Evolutionary conservation across 2,113 vertebrate species (phyloP).

Genomic region (Orthonyx spaldingii): DNA sequence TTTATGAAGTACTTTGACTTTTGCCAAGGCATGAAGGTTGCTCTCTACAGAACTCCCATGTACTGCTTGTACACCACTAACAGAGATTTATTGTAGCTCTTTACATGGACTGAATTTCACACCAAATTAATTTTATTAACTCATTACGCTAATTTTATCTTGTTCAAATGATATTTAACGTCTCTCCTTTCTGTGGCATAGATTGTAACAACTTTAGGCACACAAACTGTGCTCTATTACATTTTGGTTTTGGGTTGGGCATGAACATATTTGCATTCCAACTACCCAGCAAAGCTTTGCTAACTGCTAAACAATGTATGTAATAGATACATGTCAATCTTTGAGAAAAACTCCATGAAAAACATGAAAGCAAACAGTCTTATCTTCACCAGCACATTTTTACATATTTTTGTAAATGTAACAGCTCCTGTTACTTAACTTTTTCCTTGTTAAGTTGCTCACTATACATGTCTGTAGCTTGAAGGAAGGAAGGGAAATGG

Average conservation of each 20-base stretch:
- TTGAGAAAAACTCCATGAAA: not conserved
- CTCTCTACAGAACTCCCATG: not conserved
- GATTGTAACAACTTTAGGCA: not conserved
- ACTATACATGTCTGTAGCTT: not conserved
- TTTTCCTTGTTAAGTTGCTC: not conserved
- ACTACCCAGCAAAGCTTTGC: not conserved
- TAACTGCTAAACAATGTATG: not conserved
- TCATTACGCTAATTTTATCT: not conserved
- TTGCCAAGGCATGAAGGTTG: not conserved
- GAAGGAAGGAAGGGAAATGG: not conserved
- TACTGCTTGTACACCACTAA: not conserved
- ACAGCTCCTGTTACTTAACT: not conserved
- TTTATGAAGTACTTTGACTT: not conserved
- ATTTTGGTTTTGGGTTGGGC: not conserved
- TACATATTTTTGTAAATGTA: not conserved
- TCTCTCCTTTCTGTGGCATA: not conserved
- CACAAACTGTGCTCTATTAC: not conserved
- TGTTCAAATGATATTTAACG: conserved; percentile 1
- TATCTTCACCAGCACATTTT: not conserved
- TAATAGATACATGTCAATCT: not conserved
- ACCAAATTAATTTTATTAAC: conserved; percentile 24
- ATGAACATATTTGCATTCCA: not conserved
- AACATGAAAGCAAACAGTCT: not conserved
- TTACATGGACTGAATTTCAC: not conserved
- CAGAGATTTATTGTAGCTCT: not conserved